Conservation (phyloP, 2,113 vertebrate species). For the Phylloscopus whistleri region DNA sequence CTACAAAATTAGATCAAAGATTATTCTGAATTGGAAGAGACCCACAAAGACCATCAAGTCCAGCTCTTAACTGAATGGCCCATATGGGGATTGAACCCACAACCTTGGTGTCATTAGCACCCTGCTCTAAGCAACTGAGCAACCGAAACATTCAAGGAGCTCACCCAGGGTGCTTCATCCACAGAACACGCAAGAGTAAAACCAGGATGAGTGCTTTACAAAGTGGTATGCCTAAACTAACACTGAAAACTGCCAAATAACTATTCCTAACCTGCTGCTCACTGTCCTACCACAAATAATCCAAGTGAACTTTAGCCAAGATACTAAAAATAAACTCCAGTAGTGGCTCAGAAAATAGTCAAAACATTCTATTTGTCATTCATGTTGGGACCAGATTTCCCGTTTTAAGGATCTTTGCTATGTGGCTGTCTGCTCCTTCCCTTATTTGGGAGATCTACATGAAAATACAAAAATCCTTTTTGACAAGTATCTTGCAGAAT, state of each 20-base stretch:
- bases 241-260: neutral
- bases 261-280: neutral
- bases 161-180: neutral
- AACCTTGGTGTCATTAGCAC: rapidly evolving
- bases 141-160: neutral
- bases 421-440: neutral
- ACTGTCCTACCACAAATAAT: neutral
- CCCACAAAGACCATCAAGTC: neutral
- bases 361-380: neutral
- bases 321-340: neutral
- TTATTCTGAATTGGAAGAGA: neutral
- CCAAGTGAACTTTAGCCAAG: neutral
- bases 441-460: neutral
- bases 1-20: neutral
- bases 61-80: neutral
- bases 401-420: neutral
- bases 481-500: neutral
- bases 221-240: neutral
- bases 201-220: neutral
- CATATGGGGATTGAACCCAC: neutral
- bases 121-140: neutral
- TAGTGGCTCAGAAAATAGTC: neutral
- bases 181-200: neutral
- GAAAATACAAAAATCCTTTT: neutral
- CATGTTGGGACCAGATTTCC: neutral